phyloP scores from a whole-genome alignment of 2,888 invertebrate genomes.

The Dromius quadrimaculatus region DNA sequence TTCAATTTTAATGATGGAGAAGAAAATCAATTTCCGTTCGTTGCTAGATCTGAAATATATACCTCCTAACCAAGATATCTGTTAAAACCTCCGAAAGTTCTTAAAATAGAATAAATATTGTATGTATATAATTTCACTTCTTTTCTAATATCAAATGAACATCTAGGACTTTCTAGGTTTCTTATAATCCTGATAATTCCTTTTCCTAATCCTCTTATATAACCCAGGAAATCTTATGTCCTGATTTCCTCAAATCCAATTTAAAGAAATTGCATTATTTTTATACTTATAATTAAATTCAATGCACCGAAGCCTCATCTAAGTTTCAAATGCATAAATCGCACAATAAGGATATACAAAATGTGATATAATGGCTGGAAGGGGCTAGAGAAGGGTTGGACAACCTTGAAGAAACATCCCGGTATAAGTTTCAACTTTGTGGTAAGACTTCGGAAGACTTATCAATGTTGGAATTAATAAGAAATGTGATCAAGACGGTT shows the following conservation, averaged over 20 bases:
- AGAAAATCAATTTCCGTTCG: no score
- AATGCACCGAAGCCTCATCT: slow-evolving; percentile 32
- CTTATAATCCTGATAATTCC: neutral
- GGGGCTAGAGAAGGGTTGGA: neutral
- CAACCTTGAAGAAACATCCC: slow-evolving; percentile 8
- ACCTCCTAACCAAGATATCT: no score
- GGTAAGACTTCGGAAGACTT: slow-evolving; percentile 42
- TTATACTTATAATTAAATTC: slow-evolving; percentile 55
- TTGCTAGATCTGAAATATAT: no score
- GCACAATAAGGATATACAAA: neutral
- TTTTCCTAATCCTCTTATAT: slow-evolving; percentile 4
- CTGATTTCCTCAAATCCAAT: slow-evolving; percentile 60
- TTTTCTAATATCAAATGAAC: slow-evolving; percentile 11
- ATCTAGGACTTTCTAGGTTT: no score
- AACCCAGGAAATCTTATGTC: slow-evolving; percentile 32
- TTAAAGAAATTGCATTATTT: slow-evolving; percentile 62
- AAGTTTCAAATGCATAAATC: slow-evolving; percentile 12
- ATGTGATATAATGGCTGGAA: no score
- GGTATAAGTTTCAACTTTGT: slow-evolving; percentile 1
- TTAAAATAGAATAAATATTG: neutral
- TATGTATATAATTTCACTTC: neutral
- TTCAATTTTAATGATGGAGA: no score
- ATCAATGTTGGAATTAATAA: slow-evolving; percentile 29
- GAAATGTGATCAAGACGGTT: slow-evolving; percentile 4
- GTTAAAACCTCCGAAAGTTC: no score